Conservation (phyloP, 2,797 vertebrate species). For the Bradypodion ventrale region DNA sequence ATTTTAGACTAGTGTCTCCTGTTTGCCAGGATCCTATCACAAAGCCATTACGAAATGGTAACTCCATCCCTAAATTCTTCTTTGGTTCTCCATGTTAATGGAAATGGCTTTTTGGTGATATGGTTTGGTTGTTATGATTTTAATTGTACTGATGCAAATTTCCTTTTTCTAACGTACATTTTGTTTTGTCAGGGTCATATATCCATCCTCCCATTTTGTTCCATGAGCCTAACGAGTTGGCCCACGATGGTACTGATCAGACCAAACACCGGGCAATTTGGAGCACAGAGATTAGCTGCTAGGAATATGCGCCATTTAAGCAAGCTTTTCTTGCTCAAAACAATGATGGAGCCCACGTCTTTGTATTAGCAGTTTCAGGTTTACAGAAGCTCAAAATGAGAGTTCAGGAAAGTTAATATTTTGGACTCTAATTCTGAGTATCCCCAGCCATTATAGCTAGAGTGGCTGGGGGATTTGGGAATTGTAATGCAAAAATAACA, state of each 20-base stretch:
- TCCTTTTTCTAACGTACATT: not conserved
- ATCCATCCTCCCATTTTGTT: constrained; percentile 41
- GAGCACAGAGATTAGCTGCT: not conserved
- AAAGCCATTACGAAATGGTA: not conserved
- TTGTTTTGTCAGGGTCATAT: not conserved
- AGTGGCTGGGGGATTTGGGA: not conserved
- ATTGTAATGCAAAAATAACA: not conserved
- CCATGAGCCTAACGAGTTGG: no score
- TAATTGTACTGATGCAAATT: not conserved
- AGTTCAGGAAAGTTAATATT: not conserved
- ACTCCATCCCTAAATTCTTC: not conserved
- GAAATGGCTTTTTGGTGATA: not conserved
- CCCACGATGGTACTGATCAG: not conserved
- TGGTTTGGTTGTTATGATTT: not conserved
- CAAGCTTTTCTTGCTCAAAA: not conserved
- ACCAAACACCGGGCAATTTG: no score
- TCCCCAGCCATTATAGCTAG: not conserved
- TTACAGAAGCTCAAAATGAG: constrained; percentile 9
- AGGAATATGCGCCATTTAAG: not conserved
- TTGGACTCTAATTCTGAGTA: not conserved
- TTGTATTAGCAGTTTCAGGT: constrained; percentile 5
- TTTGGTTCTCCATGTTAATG: not conserved
- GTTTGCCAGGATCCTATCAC: not conserved
- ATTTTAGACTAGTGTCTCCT: not conserved
- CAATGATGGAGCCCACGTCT: not conserved